Percentiles rank a stretch among this genome's conserved stretches.
Conservation (phyloP, 2,888 invertebrate genomes). For the Drosophila pseudotakahashii region DNA sequence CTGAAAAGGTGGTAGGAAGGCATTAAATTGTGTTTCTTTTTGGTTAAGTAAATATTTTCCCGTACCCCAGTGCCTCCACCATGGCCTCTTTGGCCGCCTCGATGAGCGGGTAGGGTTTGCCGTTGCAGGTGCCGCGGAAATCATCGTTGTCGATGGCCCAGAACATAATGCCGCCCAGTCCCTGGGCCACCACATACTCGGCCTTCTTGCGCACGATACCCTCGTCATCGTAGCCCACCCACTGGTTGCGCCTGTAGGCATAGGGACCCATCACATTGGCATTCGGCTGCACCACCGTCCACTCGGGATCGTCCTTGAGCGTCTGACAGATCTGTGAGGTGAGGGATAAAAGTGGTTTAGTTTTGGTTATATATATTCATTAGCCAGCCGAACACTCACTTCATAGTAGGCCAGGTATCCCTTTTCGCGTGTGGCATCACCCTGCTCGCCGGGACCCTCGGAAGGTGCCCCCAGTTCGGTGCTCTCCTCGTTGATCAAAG, state of each 20-base stretch:
- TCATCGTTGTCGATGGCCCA: slow-evolving; percentile 96
- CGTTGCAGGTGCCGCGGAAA: slow-evolving; percentile 95
- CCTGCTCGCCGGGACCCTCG: slow-evolving; percentile 95
- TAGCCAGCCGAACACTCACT: slow-evolving; percentile 84
- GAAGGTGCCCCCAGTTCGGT: slow-evolving; percentile 94
- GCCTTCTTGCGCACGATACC: slow-evolving; percentile 93
- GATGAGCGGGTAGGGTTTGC: slow-evolving; percentile 94
- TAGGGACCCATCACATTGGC: slow-evolving; percentile 94
- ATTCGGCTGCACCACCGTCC: slow-evolving; percentile 93
- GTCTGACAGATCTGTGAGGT: slow-evolving; percentile 91
- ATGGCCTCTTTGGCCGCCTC: slow-evolving; percentile 95
- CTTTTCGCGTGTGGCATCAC: slow-evolving; percentile 95
- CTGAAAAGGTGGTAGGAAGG: slow-evolving; percentile 47
- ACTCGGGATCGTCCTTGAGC: slow-evolving; percentile 89
- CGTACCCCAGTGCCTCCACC: slow-evolving; percentile 87
- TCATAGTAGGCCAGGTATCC: slow-evolving; percentile 97
- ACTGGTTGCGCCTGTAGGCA: slow-evolving; percentile 93
- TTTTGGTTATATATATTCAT: too few species aligned
- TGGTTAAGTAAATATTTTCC: background rate
- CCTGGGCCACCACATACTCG: slow-evolving; percentile 92
- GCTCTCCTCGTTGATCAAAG: slow-evolving; percentile 93
- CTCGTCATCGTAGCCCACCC: slow-evolving; percentile 97
- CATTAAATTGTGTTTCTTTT: background rate
- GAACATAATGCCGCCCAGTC: slow-evolving; percentile 89
- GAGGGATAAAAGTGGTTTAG: background rate